Evolutionary conservation across 2,797 vertebrate species (phyloP).

Genomic region (Helicolenus hilgendorfi): DNA sequence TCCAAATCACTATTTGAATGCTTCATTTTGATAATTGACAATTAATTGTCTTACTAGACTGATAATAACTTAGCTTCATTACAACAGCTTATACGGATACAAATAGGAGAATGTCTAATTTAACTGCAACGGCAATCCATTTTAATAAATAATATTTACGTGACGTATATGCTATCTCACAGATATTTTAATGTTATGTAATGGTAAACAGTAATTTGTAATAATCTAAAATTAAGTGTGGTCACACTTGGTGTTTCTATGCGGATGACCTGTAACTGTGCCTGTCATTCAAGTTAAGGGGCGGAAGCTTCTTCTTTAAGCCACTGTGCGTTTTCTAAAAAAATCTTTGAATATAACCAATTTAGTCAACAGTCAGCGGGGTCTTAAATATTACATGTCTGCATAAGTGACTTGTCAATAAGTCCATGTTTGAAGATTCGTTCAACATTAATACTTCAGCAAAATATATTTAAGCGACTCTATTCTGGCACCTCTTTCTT

Average conservation of each 20-base stretch:
- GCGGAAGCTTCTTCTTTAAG: too few relatives aligned
- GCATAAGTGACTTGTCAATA: neutral
- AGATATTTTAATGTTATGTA: neutral
- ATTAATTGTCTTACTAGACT: neutral
- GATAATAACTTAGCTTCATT: neutral
- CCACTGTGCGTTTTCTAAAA: neutral
- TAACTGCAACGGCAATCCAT: neutral
- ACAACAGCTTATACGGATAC: neutral
- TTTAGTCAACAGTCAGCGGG: neutral
- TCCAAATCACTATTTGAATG: too few relatives aligned
- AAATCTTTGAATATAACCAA: neutral
- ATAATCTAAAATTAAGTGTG: neutral
- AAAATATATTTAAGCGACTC: neutral
- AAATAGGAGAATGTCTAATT: neutral
- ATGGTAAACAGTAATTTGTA: neutral
- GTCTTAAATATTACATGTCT: neutral
- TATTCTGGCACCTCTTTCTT: neutral
- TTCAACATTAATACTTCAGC: neutral
- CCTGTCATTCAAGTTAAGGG: neutral
- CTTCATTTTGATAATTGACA: too few relatives aligned
- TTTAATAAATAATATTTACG: neutral
- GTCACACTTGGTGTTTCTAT: neutral
- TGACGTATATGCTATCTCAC: neutral
- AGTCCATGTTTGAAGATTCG: neutral
- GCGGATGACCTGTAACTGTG: neutral